Evolutionary conservation across 2,113 vertebrate genomes (phyloP).

Genomic region (Rana temporaria): DNA sequence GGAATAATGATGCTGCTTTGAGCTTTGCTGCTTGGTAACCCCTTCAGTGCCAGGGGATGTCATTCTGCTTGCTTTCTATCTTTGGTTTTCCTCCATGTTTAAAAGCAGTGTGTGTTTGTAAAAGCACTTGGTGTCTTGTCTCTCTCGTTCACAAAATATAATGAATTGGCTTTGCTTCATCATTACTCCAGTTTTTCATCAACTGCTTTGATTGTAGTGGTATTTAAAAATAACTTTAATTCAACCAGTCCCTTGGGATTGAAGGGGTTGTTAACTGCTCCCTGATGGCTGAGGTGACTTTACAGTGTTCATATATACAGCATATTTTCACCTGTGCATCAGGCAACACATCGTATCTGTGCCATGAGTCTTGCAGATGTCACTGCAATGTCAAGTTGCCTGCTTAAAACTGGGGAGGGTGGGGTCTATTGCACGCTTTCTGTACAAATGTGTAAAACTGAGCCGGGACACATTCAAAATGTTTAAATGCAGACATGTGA

Average conservation of each 20-base stretch:
- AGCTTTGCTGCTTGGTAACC: conserved; percentile 53
- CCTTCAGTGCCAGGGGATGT: conserved; percentile 33
- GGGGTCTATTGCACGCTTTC: conserved; percentile 13
- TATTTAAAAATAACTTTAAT: no score
- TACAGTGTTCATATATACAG: conserved; percentile 41
- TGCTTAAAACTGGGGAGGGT: conserved; percentile 26
- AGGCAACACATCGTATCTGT: conserved; percentile 37
- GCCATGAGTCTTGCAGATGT: conserved; percentile 40
- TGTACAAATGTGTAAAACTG: conserved; percentile 46
- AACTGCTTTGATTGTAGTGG: no score
- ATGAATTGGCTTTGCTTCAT: no score
- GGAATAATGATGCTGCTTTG: conserved; percentile 50
- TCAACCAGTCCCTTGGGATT: conserved; percentile 1
- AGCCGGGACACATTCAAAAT: conserved; percentile 25
- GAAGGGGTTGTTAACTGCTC: conserved; percentile 22
- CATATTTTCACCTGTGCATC: neutral
- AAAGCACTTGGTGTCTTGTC: no score
- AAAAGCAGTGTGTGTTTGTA: no score
- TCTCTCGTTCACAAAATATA: no score
- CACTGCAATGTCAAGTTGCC: conserved; percentile 25
- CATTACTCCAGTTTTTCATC: no score
- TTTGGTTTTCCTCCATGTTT: no score
- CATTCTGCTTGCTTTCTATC: neutral
- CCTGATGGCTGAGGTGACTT: conserved; percentile 29
- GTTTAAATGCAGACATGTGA: neutral